phyloP scores from a whole-genome alignment of 2,888 invertebrate genomes.

The Melinaea menophilus region DNA sequence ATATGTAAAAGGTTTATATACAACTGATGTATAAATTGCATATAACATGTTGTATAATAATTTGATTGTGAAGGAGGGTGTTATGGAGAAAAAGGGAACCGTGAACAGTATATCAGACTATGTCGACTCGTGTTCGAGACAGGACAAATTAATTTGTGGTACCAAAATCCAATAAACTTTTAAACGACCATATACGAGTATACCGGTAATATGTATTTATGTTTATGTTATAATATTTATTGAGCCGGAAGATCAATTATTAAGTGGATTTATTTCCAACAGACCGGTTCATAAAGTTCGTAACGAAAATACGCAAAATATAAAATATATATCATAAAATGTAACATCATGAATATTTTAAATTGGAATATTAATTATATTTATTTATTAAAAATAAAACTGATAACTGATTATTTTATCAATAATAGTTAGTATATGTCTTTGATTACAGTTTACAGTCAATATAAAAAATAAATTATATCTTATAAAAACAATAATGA shows the following conservation, averaged over 20 bases:
- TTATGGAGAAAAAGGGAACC: not conserved
- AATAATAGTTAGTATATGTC: too few relatives aligned
- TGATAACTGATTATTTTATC: too few relatives aligned
- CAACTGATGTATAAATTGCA: too few relatives aligned
- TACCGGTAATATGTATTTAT: conserved; percentile 1
- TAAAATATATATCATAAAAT: too few relatives aligned
- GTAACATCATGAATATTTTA: too few relatives aligned
- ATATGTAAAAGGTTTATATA: not conserved
- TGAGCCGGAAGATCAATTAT: not conserved
- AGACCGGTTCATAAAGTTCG: too few relatives aligned
- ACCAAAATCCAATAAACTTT: conserved; percentile 2
- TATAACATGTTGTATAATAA: not conserved
- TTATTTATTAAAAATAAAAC: too few relatives aligned
- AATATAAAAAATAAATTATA: too few relatives aligned
- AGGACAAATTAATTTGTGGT: conserved; percentile 5
- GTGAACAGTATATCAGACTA: conserved; percentile 1
- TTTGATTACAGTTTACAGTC: too few relatives aligned
- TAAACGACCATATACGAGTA: not conserved
- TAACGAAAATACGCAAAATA: too few relatives aligned
- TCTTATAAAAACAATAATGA: too few relatives aligned
- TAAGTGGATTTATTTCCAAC: not conserved
- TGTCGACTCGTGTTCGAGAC: conserved; percentile 1
- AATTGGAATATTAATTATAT: too few relatives aligned
- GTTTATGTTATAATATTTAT: not conserved
- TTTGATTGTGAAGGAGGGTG: not conserved